Percentiles rank a stretch among this genome's conserved stretches.
Evolutionary conservation across 2,888 invertebrate species (phyloP).

Genomic region (Laspeyria flexula): DNA sequence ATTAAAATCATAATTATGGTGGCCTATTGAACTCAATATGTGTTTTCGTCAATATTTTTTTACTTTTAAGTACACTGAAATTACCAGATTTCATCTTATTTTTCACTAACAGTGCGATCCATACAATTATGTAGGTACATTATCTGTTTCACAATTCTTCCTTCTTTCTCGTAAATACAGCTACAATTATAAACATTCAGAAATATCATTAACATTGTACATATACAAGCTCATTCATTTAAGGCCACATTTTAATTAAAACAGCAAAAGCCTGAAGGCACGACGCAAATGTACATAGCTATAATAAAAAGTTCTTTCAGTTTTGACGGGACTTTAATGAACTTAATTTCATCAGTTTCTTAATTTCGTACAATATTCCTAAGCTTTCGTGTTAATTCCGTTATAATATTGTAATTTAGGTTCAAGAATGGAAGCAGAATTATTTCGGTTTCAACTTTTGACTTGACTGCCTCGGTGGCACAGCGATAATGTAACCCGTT

Average conservation of each 20-base stretch:
- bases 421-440: neutral
- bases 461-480: no score
- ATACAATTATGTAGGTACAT: no score
- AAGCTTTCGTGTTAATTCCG: conserved; percentile 10
- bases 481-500: no score
- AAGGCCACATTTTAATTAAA: conserved; percentile 42
- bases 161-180: no score
- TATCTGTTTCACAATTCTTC: no score
- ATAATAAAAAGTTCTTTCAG: conserved; percentile 42
- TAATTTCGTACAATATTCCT: conserved; percentile 19
- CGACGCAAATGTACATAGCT: conserved; percentile 27
- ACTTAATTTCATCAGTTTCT: conserved; percentile 28
- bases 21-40: no score
- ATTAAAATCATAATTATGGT: no score
- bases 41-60: no score
- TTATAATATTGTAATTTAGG: neutral
- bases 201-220: conserved; percentile 34
- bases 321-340: conserved; percentile 29
- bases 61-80: no score
- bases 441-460: neutral
- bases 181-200: conserved; percentile 21
- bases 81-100: no score
- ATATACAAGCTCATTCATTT: conserved; percentile 35
- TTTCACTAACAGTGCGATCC: no score
- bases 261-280: conserved; percentile 26